Base-by-base conservation (phyloP, 2,888 invertebrate genomes). In the Schizotus pectinicornis region DNA sequence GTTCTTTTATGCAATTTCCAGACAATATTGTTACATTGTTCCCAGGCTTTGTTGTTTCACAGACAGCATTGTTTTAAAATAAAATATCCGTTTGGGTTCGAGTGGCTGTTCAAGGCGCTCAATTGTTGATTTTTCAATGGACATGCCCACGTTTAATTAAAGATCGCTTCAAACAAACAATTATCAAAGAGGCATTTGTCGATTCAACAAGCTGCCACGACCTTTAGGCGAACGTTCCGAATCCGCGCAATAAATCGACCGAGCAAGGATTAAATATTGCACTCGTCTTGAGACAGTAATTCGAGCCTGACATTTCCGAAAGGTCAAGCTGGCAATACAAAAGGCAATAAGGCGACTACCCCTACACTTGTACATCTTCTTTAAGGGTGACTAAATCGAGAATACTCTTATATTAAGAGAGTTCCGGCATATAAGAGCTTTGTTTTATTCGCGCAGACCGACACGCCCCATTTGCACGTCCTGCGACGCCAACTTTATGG, bases 341-440 rank as follows among this genome's bases (percentile, higher is more conserved):
- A 68, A 67, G 69, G 67, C 68, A 68, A 70, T 69, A 70, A 68
- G 70, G 66, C 71, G 70, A 74, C 74, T 76, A 75, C 76, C 75
- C 76, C 75, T 75, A 70, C 70, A 73, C 73, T 75, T 74, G 67
- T 71, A 73, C 71, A 70, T 70, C 72, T 75, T 74, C 74, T 71
- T 72, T 68, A 73, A 72, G 76, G 75, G 75, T 72, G 74, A 74
- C 62, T 71, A 54, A 62, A 48, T 63, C 51, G 35, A 64, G 63
- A 66, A 45, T 45, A 45, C 45, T 31, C 63, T 61, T 57, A 58
- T 61, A 45, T 32, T 35, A 33, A 45, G n/a, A 45, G n/a, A 45
- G 45, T 45, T 45, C 32, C 45, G 45, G 45, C 34, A 8, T 45
- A 33, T 13, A 34, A 33, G 31, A n/a, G 31, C 43, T 43, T 43